These are phyloP conservation scores for Eilema sororculum DNA, from an alignment of 2,888 invertebrate species.

Conservation along the genomic window DNA sequence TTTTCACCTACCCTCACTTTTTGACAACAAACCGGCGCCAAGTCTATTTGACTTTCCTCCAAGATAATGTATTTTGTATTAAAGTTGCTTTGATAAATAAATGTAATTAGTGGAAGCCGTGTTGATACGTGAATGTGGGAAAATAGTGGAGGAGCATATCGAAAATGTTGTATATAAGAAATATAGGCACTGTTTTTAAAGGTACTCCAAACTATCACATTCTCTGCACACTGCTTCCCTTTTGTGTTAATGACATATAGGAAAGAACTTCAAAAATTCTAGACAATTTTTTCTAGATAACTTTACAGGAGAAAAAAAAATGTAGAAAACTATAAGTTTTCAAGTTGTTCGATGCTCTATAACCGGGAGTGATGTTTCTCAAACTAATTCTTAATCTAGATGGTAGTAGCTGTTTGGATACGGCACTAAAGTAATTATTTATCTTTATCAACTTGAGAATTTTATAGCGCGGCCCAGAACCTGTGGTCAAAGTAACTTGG, in stretches of 20 bases:
- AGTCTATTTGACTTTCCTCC: constrained; percentile 17
- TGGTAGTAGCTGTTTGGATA: too few relatives aligned
- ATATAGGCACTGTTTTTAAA: not conserved
- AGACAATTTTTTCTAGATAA: too few relatives aligned
- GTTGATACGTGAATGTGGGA: not conserved
- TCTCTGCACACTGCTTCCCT: too few relatives aligned
- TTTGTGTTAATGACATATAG: too few relatives aligned
- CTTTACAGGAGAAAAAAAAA: too few relatives aligned
- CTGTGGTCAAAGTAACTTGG: not conserved
- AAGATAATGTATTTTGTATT: constrained; percentile 18
- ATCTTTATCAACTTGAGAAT: not conserved
- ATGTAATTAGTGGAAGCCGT: constrained; percentile 11
- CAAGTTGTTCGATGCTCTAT: too few relatives aligned
- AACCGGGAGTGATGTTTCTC: too few relatives aligned
- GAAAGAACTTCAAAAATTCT: too few relatives aligned
- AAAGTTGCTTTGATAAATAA: constrained; percentile 15
- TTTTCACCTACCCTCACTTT: constrained; percentile 24
- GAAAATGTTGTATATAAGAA: not conserved
- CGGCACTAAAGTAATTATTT: too few relatives aligned
- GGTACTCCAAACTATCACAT: too few relatives aligned
- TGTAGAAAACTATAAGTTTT: too few relatives aligned
- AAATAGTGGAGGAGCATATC: constrained; percentile 10
- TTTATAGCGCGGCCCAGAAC: not conserved
- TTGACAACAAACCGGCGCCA: constrained; percentile 30
- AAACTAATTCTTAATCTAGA: too few relatives aligned